Conservation (phyloP, 2,888 invertebrate genomes). For the Amphimallon solstitiale region DNA sequence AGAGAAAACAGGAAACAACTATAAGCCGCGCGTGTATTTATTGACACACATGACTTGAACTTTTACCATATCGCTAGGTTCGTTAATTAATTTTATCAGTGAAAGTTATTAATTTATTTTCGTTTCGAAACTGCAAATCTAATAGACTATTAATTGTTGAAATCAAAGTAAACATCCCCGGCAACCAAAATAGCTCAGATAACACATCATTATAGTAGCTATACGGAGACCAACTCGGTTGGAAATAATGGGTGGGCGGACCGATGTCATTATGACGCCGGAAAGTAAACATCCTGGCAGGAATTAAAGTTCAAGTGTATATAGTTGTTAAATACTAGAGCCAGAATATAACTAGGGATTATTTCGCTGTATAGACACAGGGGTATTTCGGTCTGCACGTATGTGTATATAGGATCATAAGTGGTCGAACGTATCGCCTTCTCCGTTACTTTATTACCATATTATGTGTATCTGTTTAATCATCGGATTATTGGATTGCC, state of each 20-base stretch:
- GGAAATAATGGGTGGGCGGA: constrained; percentile 35
- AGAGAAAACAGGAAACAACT: too few species aligned
- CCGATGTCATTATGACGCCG: constrained; percentile 39
- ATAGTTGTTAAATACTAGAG: constrained; percentile 43
- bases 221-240: constrained; percentile 17
- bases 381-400: constrained; percentile 19
- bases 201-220: constrained; percentile 22
- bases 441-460: constrained; percentile 20
- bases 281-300: constrained; percentile 43
- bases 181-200: constrained; percentile 25
- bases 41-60: too few species aligned
- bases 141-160: background rate
- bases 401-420: constrained; percentile 15
- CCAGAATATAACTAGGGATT: background rate
- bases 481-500: constrained; percentile 30
- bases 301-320: constrained; percentile 45
- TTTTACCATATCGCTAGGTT: background rate
- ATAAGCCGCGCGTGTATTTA: too few species aligned
- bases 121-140: background rate
- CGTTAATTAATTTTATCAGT: constrained; percentile 1
- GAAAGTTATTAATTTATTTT: background rate
- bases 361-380: background rate
- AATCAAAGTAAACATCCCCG: constrained; percentile 16
- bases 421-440: constrained; percentile 9
- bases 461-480: constrained; percentile 31